These are phyloP conservation scores for Phrynocephalus forsythii DNA, from an alignment of 2,797 vertebrate species.

Conservation along the genomic window DNA sequence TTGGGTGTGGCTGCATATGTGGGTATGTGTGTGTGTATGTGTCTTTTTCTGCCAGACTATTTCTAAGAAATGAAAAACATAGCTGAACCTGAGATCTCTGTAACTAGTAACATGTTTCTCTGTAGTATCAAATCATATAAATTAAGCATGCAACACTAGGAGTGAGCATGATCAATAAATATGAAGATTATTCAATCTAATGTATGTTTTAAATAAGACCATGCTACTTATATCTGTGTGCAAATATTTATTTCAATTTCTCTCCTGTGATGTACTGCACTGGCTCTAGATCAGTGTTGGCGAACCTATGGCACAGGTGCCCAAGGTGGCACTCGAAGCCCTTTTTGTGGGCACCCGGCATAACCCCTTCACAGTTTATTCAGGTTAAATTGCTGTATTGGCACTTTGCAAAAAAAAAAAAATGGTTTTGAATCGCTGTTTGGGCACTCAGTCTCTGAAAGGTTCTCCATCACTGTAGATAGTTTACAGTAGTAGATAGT, in stretches of 20 bases:
- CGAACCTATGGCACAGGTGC: too few species aligned
- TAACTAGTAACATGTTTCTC: slow-evolving; percentile 18
- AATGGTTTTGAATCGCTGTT: too few species aligned
- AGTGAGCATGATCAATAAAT: slow-evolving; percentile 15
- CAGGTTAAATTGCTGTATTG: too few species aligned
- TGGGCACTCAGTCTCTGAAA: too few species aligned
- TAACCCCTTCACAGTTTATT: too few species aligned
- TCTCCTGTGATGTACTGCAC: neutral
- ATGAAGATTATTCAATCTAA: neutral
- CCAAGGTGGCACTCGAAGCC: too few species aligned
- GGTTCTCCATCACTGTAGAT: too few species aligned
- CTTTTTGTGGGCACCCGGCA: too few species aligned
- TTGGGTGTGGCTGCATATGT: neutral
- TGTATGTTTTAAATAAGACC: slow-evolving; percentile 11
- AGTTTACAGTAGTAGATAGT: neutral
- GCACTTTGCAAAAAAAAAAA: too few species aligned
- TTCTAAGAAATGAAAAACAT: neutral
- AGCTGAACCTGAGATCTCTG: neutral
- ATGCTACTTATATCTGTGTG: neutral
- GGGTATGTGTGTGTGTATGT: neutral
- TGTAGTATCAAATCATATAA: slow-evolving; percentile 2
- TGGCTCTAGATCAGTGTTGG: too few species aligned
- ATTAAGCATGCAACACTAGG: neutral
- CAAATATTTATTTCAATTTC: slow-evolving; percentile 29
- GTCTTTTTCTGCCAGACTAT: neutral